Percentiles rank a stretch among this genome's conserved stretches.
Conservation (phyloP, 2,113 vertebrate genomes). For the Deroptyus accipitrinus region DNA sequence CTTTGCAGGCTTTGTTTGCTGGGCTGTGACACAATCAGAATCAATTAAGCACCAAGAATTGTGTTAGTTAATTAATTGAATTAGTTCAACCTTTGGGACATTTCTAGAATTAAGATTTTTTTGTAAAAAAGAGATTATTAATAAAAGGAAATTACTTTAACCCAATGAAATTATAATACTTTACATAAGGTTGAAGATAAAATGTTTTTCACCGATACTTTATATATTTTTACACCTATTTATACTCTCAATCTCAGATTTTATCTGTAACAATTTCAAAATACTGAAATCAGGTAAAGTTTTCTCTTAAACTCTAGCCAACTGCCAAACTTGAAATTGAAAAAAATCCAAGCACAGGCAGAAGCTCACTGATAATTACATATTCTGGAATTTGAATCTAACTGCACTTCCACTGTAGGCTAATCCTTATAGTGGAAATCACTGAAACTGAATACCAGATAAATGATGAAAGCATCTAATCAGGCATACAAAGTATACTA, state of each 20-base stretch:
- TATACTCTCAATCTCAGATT: background rate
- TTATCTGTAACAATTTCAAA: background rate
- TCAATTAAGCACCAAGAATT: background rate
- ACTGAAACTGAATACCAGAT: background rate
- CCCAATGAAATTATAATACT: background rate
- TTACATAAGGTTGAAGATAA: background rate
- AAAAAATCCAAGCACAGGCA: accelerated
- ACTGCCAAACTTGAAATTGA: background rate
- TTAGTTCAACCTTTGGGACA: background rate
- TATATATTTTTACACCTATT: background rate
- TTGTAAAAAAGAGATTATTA: background rate
- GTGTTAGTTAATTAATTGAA: background rate
- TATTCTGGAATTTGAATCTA: background rate
- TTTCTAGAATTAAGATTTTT: background rate
- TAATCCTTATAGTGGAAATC: background rate
- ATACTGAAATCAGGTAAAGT: background rate
- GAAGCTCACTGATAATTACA: background rate
- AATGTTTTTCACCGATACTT: background rate
- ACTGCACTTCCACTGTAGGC: background rate
- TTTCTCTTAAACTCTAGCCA: background rate
- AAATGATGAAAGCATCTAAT: background rate
- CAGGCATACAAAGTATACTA: background rate
- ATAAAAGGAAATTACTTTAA: background rate
- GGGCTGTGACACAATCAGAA: background rate
- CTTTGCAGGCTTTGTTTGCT: background rate